These are phyloP conservation scores for Pelvicachromis taeniatus DNA, from an alignment of 2,113 vertebrate species.

Conservation along the genomic window DNA sequence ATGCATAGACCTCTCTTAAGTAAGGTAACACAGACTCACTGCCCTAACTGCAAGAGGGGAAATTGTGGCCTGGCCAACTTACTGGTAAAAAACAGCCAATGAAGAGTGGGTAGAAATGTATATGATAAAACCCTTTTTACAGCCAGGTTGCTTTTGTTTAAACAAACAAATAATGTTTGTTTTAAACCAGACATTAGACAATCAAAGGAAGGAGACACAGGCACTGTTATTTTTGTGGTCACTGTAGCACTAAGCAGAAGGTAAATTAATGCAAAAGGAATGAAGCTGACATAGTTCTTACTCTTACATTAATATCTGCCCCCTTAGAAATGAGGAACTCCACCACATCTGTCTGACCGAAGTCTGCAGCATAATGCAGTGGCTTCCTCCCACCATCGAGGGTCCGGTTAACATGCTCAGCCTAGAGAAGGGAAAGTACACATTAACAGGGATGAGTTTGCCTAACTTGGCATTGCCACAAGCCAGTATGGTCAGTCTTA, in stretches of 20 bases:
- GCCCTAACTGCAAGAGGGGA: background rate
- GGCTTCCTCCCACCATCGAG: conserved; percentile 89
- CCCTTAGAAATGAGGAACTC: conserved; percentile 90
- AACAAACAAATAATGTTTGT: background rate
- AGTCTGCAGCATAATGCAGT: conserved; percentile 91
- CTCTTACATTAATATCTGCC: conserved; percentile 92
- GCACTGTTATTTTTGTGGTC: background rate
- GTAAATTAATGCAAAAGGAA: conserved; percentile 2
- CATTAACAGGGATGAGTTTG: background rate
- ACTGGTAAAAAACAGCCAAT: background rate
- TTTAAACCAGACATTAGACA: background rate
- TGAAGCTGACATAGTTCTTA: background rate
- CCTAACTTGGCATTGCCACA: background rate
- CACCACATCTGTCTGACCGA: conserved; percentile 85
- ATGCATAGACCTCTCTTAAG: background rate
- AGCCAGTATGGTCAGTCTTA: background rate
- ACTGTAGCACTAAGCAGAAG: background rate
- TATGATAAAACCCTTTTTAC: background rate
- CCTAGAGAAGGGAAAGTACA: conserved; percentile 62
- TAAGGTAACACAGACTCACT: background rate
- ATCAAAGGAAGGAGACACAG: background rate
- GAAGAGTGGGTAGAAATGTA: background rate
- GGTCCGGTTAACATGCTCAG: conserved; percentile 88
- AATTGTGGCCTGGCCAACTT: background rate
- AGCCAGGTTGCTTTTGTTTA: background rate